Evolutionary conservation across 2,797 vertebrate genomes (phyloP).

Genomic region (Chelidonichthys spinosus): DNA sequence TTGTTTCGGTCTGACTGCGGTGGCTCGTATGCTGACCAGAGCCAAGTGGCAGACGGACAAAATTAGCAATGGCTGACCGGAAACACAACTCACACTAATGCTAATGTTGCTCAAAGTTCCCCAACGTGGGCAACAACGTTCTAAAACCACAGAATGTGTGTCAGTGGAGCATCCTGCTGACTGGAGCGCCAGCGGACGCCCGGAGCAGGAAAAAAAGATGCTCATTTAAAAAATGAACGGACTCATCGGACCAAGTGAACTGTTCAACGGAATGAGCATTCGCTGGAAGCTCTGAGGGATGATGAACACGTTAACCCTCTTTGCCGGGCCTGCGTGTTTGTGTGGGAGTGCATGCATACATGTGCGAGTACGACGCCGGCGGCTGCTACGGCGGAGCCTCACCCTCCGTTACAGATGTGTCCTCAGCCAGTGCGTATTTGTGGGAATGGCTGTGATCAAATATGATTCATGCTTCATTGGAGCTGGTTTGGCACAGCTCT

Average conservation of each 20-base stretch:
- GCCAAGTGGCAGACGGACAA: background rate
- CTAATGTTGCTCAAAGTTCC: background rate
- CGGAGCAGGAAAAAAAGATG: constrained; percentile 26
- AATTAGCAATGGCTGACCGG: background rate
- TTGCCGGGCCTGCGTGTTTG: constrained; percentile 41
- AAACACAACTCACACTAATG: background rate
- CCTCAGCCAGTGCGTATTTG: constrained; percentile 54
- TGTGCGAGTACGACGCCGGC: constrained; percentile 34
- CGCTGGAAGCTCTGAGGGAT: constrained; percentile 54
- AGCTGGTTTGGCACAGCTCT: constrained; percentile 28
- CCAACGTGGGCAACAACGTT: background rate
- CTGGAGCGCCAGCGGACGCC: constrained; percentile 40
- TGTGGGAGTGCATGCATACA: constrained; percentile 10
- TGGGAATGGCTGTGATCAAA: constrained; percentile 63
- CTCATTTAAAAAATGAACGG: constrained; percentile 34
- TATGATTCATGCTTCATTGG: constrained; percentile 68
- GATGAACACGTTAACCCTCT: constrained; percentile 76
- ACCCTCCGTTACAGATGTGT: constrained; percentile 62
- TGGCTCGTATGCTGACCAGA: background rate
- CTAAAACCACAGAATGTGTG: constrained; percentile 66
- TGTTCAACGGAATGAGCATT: constrained; percentile 72
- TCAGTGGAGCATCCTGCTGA: constrained; percentile 74
- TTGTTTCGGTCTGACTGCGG: background rate
- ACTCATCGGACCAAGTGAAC: constrained; percentile 51
- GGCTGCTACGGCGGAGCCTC: constrained; percentile 41